Percentiles rank a stretch among this genome's conserved stretches.
These are phyloP conservation scores for Sorex araneus DNA, from an alignment of 2,113 vertebrate genomes.

Conservation along the genomic window DNA sequence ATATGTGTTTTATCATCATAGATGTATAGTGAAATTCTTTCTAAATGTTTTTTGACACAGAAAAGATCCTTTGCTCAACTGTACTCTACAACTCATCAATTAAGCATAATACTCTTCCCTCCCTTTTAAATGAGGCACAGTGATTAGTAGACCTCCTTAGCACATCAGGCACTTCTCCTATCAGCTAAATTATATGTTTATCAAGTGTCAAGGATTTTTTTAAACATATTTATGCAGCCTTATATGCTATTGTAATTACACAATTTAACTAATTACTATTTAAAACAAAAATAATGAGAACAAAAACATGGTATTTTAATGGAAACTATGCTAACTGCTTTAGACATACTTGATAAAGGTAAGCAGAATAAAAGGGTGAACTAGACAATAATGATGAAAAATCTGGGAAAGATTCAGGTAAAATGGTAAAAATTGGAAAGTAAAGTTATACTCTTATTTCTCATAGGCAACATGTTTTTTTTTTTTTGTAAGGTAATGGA, in stretches of 20 bases:
- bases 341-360: neutral
- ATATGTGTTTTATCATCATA: neutral
- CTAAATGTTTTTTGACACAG: conserved; percentile 12
- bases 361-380: neutral
- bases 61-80: neutral
- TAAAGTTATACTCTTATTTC: neutral
- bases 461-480: neutral
- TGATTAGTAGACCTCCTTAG: neutral
- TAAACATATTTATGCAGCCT: conserved; percentile 37
- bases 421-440: neutral
- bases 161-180: neutral
- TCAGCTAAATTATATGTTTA: conserved; percentile 24
- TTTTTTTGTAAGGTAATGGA: too few relatives aligned
- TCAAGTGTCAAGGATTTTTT: conserved; percentile 19
- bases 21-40: neutral
- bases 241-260: neutral
- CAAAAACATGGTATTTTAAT: neutral
- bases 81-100: neutral
- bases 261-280: conserved; percentile 50
- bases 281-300: conserved; percentile 26
- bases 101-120: neutral
- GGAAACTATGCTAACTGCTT: conserved; percentile 21
- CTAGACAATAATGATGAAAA: neutral
- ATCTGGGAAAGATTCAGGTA: neutral
- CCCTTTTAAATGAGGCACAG: neutral